Conservation (phyloP, 2,888 invertebrate genomes). For the Alloplasta piceator region DNA sequence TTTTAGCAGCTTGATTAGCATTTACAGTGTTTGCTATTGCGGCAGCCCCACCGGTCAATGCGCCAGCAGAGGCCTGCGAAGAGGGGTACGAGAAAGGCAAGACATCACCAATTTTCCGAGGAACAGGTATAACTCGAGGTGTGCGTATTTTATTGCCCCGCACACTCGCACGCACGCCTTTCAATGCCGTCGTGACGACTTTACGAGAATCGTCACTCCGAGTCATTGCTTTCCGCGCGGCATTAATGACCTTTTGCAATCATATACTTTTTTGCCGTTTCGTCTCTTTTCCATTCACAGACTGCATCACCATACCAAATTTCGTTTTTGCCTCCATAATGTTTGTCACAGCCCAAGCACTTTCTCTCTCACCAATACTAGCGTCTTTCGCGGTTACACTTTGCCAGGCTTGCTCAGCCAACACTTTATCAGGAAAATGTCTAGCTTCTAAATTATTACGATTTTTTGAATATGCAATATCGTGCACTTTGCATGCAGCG, state of each 20-base stretch:
- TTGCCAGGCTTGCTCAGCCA: no score
- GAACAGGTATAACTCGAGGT: constrained; percentile 41
- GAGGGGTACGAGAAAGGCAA: constrained; percentile 61
- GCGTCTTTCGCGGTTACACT: no score
- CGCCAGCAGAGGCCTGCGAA: constrained; percentile 70
- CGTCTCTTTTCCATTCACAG: no score
- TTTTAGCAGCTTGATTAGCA: constrained; percentile 72
- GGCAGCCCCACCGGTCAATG: constrained; percentile 75
- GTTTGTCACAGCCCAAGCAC: constrained; percentile 72
- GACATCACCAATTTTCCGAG: constrained; percentile 63
- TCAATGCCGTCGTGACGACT: not conserved
- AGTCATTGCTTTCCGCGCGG: constrained; percentile 29
- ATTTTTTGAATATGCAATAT: no score
- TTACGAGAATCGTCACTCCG: constrained; percentile 1
- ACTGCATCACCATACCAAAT: constrained; percentile 70
- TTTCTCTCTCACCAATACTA: no score
- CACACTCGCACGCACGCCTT: not conserved
- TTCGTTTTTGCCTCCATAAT: constrained; percentile 76
- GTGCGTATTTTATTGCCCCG: not conserved
- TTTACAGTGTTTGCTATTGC: constrained; percentile 76
- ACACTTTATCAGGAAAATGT: no score
- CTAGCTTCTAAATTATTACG: no score
- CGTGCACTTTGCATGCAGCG: no score
- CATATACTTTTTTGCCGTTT: not conserved
- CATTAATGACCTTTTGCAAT: constrained; percentile 5